Percentiles rank a stretch among this genome's conserved stretches.
Evolutionary conservation across 2,113 vertebrate genomes (phyloP).

Genomic region (Ictidomys tridecemlineatus): DNA sequence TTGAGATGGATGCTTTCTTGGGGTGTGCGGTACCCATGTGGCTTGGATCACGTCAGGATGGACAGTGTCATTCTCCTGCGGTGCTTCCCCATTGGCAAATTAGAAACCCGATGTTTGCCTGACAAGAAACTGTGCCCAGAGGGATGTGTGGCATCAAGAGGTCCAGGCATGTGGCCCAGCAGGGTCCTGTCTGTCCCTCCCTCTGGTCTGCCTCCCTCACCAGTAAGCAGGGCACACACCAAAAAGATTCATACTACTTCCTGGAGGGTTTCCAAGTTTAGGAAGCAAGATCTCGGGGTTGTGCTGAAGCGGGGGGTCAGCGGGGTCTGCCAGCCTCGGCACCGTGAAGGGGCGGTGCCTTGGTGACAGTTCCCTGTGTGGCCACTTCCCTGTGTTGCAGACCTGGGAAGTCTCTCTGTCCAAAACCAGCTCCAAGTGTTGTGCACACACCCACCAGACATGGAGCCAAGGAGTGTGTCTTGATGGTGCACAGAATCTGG

Average conservation of each 20-base stretch:
- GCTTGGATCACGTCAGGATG: neutral
- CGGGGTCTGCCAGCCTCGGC: neutral
- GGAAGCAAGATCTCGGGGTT: neutral
- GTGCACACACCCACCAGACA: fast-evolving
- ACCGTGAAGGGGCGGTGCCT: fast-evolving
- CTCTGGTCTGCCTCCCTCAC: neutral
- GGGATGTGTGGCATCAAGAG: fast-evolving
- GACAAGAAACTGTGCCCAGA: neutral
- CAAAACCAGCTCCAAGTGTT: fast-evolving
- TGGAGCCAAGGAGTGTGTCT: neutral
- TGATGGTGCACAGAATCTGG: fast-evolving
- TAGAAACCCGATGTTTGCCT: neutral
- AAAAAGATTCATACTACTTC: neutral
- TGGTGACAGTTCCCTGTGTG: neutral
- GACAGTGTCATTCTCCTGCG: fast-evolving
- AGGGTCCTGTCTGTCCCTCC: neutral
- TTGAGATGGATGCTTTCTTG: fast-evolving
- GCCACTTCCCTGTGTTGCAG: fast-evolving
- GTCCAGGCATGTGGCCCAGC: neutral
- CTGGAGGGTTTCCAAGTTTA: neutral
- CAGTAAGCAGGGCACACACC: too few species aligned
- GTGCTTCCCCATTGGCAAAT: neutral
- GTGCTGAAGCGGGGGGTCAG: fast-evolving
- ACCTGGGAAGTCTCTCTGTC: neutral
- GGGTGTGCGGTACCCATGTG: fast-evolving